Conservation (phyloP, 2,888 invertebrate species). For the Ophion costatus region DNA sequence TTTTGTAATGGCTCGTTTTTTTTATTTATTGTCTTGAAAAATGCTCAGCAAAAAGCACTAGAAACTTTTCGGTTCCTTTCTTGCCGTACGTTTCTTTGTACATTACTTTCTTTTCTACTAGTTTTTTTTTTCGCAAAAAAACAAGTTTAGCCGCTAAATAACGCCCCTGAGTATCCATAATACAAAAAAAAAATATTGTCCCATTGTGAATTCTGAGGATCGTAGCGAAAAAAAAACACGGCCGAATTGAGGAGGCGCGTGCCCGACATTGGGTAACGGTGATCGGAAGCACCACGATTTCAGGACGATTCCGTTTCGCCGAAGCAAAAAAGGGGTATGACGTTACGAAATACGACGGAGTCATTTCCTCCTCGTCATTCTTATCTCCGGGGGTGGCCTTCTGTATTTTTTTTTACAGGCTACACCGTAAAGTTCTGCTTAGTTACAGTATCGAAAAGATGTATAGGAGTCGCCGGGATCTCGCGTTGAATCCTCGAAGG, state of each 20-base stretch:
- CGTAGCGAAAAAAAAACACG: background rate
- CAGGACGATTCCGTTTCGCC: constrained; percentile 38
- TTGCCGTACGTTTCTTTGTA: no score
- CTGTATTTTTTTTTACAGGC: background rate
- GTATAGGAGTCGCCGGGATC: constrained; percentile 14
- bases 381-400: constrained; percentile 35
- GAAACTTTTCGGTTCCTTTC: no score
- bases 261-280: background rate
- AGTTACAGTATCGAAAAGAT: constrained; percentile 28
- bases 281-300: constrained; percentile 51
- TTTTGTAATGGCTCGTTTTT: no score
- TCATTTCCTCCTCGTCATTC: constrained; percentile 31
- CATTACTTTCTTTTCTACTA: no score
- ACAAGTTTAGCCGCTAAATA: no score
- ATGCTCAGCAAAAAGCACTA: no score
- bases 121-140: no score
- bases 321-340: constrained; percentile 23
- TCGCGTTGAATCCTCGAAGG: constrained; percentile 53
- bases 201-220: background rate
- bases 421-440: constrained; percentile 18
- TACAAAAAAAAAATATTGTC: background rate
- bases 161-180: no score
- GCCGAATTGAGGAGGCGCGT: background rate
- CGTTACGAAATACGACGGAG: constrained; percentile 51
- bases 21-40: no score